Evolutionary conservation across 2,797 vertebrate species (phyloP).

Genomic region (Florisuga fusca): DNA sequence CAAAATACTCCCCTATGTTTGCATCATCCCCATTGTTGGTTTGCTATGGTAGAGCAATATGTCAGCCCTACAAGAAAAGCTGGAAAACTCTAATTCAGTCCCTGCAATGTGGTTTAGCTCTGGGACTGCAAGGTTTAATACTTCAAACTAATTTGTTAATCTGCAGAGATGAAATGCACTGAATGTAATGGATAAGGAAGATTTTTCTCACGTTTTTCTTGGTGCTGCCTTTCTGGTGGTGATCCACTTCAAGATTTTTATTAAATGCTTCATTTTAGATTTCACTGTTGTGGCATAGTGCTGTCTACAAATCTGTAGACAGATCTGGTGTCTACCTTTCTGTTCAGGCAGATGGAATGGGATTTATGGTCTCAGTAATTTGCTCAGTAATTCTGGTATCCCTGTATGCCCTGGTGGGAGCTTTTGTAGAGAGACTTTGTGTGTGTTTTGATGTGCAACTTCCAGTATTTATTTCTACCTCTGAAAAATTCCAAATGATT

Average conservation of each 20-base stretch:
- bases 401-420: not conserved
- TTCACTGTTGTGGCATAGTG: not conserved
- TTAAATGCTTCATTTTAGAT: not conserved
- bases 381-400: not conserved
- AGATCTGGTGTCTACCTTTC: not conserved
- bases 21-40: rapidly evolving
- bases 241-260: not conserved
- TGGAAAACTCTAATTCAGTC: not conserved
- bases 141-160: not conserved
- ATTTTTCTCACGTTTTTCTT: not conserved
- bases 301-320: not conserved
- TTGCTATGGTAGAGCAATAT: not conserved
- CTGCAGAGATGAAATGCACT: not conserved
- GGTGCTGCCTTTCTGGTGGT: not conserved
- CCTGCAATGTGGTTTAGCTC: not conserved
- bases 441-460: not conserved
- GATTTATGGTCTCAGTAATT: not conserved
- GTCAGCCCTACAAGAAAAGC: not conserved
- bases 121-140: not conserved
- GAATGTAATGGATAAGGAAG: not conserved
- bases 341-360: not conserved
- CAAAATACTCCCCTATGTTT: not conserved
- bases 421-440: not conserved
- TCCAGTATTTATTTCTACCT: not conserved
- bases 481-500: not conserved